Conservation (phyloP, 1,140 invertebrate genomes). For the Pseudomyrmex cubaensis region DNA sequence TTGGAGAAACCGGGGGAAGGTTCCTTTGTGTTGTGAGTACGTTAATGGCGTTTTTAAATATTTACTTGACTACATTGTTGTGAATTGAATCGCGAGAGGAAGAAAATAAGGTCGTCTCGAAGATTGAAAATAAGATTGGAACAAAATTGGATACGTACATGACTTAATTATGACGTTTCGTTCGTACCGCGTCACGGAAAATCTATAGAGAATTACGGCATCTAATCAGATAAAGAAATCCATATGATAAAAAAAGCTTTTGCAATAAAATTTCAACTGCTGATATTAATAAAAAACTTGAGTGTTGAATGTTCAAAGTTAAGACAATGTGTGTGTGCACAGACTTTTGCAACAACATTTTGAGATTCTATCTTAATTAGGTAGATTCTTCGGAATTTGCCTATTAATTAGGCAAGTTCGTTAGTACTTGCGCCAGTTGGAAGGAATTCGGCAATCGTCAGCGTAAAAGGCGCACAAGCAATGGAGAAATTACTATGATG, state of each 20-base stretch:
- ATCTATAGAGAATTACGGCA: no score
- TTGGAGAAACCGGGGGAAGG: constrained; percentile 7
- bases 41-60: constrained; percentile 48
- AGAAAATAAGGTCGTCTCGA: background rate
- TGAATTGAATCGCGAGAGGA: background rate
- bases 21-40: background rate
- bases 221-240: no score
- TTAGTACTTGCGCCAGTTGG: constrained; percentile 16
- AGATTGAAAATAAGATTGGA: background rate
- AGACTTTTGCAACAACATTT: background rate
- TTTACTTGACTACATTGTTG: background rate
- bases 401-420: constrained; percentile 43
- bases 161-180: background rate
- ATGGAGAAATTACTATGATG: constrained; percentile 62
- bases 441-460: constrained; percentile 43
- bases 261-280: no score
- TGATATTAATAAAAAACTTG: no score
- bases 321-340: background rate
- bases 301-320: no score
- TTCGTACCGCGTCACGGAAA: background rate
- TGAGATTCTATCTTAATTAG: constrained; percentile 39
- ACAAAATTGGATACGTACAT: background rate
- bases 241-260: no score
- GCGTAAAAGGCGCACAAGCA: constrained; percentile 45
- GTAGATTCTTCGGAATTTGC: constrained; percentile 35